A percentile compares a stretch with the other conserved stretches of the same genome.
Conservation (phyloP, 2,113 vertebrate genomes). For the Bagarius yarrelli region DNA sequence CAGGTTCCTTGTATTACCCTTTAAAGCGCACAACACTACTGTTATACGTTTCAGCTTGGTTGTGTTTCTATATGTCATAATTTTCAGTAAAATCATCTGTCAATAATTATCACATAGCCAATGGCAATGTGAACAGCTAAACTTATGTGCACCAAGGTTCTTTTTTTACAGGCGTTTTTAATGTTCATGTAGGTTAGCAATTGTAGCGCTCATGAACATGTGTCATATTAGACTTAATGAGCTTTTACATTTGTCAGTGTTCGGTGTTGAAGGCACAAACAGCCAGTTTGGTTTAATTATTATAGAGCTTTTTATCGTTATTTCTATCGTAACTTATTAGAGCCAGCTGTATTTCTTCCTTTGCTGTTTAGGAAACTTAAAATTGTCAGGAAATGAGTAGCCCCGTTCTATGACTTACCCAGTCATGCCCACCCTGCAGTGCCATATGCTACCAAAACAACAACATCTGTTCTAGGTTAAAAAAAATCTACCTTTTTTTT, state of each 20-base stretch:
- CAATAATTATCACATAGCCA: slow-evolving; percentile 24
- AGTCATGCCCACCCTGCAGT: slow-evolving; percentile 8
- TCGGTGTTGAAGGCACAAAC: slow-evolving; percentile 51
- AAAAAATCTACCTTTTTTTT: background rate
- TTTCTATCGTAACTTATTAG: slow-evolving; percentile 57
- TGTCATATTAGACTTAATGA: slow-evolving; percentile 51
- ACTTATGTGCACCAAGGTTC: slow-evolving; percentile 12
- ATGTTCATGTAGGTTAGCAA: background rate
- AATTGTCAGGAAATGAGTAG: slow-evolving; percentile 48
- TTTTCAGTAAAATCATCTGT: slow-evolving; percentile 16
- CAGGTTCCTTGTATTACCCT: slow-evolving; percentile 62
- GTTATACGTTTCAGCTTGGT: slow-evolving; percentile 34
- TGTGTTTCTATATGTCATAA: background rate
- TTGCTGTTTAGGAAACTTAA: slow-evolving; percentile 48
- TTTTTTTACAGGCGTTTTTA: background rate
- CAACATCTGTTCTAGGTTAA: background rate
- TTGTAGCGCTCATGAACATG: slow-evolving; percentile 47
- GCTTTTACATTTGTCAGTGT: slow-evolving; percentile 59
- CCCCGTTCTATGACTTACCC: background rate
- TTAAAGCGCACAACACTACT: slow-evolving; percentile 9
- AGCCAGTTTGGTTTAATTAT: slow-evolving; percentile 56
- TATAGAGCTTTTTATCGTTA: slow-evolving; percentile 59
- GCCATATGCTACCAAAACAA: background rate
- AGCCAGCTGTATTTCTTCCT: slow-evolving; percentile 60
- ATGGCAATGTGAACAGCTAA: background rate